Base-by-base conservation (phyloP, 2,888 invertebrate genomes). In the Terebella lapidaria region DNA sequence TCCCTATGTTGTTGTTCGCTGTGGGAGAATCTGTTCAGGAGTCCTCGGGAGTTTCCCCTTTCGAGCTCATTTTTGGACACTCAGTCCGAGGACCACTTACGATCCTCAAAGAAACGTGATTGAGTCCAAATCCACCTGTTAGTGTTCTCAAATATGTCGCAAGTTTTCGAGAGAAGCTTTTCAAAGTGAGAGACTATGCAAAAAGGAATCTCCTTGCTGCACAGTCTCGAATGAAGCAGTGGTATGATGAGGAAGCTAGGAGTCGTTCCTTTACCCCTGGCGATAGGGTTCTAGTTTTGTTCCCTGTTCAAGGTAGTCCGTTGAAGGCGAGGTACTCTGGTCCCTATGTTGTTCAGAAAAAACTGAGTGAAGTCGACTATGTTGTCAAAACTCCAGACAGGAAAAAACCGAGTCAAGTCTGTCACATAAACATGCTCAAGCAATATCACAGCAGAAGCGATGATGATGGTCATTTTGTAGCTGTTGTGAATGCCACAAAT, bases 41-140 rank as follows among this genome's bases (percentile, higher is more conserved):
- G 58, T 65, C 68, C 1, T 49, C 68, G 20, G 60, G 64, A 2
- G 66, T 70, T 54, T 63, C 62, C 54, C 65, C 67, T 1, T 67
- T 67, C 63, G 64, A 67, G 61, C 65, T 49, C 18, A 22, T 49
- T 3, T 66, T 64, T 60, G 67, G 68, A 3, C 67, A 68, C 56
- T 47, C 60, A 4, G 62, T 65, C 2, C 24, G 62, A 2, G 62
- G 64, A 5, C 60, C 60, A 22, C 59, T 60, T 3, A 60, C 60
- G 25, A 15, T 60, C 4, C 29, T 60, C 3, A 61, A 60, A 52
- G 60, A 60, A 35, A 57, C 3, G 18, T 60, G 29, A 25, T 20
- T 60, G 3, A 18, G 26, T 56, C 29, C 56, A 55, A 24, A 60
- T 52, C 2, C 54, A 35, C 18, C 4, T 58, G 10, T n/a, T 20